Conservation (phyloP, 2,797 vertebrate species). For the Remorina albescens region DNA sequence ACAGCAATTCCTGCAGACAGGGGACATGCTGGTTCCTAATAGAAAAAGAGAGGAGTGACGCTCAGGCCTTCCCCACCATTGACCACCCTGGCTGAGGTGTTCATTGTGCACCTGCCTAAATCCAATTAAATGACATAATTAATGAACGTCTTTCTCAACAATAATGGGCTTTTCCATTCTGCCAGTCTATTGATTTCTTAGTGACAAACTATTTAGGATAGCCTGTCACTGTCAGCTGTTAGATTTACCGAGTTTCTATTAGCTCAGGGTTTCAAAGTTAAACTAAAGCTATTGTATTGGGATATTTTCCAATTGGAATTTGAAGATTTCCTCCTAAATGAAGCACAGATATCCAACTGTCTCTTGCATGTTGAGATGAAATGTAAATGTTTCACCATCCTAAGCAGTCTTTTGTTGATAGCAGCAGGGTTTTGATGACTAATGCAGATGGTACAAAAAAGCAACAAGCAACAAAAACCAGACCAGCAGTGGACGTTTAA, state of each 20-base stretch:
- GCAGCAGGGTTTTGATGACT: conserved; percentile 39
- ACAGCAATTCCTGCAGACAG: conserved; percentile 96
- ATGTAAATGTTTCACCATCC: conserved; percentile 58
- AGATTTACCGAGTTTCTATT: conserved; percentile 27
- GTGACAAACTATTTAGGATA: conserved; percentile 82
- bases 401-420: conserved; percentile 35
- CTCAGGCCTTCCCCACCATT: conserved; percentile 89
- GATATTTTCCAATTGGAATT: not conserved
- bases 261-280: not conserved
- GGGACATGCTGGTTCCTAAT: conserved; percentile 99
- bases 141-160: conserved; percentile 90
- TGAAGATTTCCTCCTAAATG: not conserved
- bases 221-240: conserved; percentile 31
- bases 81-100: conserved; percentile 96
- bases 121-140: conserved; percentile 99
- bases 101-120: conserved; percentile 93
- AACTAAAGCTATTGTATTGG: conserved; percentile 1
- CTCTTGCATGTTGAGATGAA: conserved; percentile 39
- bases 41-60: conserved; percentile 91
- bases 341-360: conserved; percentile 29
- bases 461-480: conserved; percentile 28
- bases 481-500: conserved; percentile 21
- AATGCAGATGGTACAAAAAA: conserved; percentile 39
- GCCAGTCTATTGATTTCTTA: conserved; percentile 88
- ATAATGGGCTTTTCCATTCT: conserved; percentile 94